Percentiles rank a stretch among this genome's conserved stretches.
Evolutionary conservation across 2,888 invertebrate genomes (phyloP).

Genomic region (Ormia ochracea): DNA sequence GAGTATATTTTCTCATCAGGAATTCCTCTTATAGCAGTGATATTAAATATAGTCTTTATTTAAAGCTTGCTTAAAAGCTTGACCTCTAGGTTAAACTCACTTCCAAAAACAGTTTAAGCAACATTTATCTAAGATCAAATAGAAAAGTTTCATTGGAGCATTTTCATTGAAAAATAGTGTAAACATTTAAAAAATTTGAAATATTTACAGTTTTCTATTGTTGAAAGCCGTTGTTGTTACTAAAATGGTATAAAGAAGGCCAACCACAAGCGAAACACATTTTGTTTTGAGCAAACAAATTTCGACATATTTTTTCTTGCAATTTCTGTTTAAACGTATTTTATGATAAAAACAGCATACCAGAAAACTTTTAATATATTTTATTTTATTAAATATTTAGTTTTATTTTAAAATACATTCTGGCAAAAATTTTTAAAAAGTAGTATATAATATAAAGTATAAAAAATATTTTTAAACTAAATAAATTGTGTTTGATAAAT

Average conservation of each 20-base stretch:
- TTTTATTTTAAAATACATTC: neutral
- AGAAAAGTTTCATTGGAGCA: neutral
- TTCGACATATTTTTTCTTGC: neutral
- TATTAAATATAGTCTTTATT: no score
- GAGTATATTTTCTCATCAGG: no score
- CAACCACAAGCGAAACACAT: constrained; percentile 4
- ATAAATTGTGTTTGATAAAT: neutral
- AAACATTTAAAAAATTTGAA: neutral
- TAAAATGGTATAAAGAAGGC: constrained; percentile 16
- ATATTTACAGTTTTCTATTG: neutral
- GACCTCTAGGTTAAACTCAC: no score
- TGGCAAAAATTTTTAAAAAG: neutral
- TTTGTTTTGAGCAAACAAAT: neutral
- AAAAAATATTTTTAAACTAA: constrained; percentile 8
- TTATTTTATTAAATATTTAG: neutral
- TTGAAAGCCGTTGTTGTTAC: neutral
- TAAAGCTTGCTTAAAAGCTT: no score
- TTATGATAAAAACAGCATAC: neutral
- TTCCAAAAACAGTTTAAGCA: constrained; percentile 9
- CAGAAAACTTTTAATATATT: neutral
- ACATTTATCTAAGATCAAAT: neutral
- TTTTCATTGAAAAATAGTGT: neutral
- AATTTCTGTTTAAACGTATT: neutral
- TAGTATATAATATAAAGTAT: neutral
- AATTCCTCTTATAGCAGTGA: no score